These are phyloP conservation scores for Thinocorus orbignyianus DNA, from an alignment of 2,113 vertebrate genomes.

Conservation along the genomic window DNA sequence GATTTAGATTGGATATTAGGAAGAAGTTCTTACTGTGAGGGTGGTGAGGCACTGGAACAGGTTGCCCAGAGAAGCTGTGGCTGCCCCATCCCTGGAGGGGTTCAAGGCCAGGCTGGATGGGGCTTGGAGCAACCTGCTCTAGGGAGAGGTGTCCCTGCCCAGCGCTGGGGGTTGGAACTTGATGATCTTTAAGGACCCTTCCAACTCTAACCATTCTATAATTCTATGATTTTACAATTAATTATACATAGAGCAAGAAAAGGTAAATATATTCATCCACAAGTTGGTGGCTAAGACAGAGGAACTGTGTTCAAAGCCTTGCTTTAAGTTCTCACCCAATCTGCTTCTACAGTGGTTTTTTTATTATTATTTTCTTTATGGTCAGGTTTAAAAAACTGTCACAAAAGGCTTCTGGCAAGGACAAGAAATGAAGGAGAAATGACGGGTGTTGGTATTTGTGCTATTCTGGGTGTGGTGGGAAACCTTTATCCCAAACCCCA, in stretches of 20 bases:
- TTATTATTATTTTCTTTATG: background rate
- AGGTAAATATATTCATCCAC: background rate
- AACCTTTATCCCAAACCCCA: background rate
- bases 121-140: too few species aligned
- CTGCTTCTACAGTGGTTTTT: background rate
- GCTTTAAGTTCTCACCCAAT: background rate
- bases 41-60: too few species aligned
- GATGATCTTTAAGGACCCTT: too few species aligned
- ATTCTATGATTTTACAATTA: background rate
- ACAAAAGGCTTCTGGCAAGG: background rate
- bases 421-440: background rate
- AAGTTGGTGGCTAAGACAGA: background rate
- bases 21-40: too few species aligned
- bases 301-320: background rate
- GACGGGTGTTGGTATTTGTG: background rate
- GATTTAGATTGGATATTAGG: too few species aligned
- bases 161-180: too few species aligned
- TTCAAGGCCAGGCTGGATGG: too few species aligned
- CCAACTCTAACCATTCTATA: too few species aligned
- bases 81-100: too few species aligned
- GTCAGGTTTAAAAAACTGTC: background rate
- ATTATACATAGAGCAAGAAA: background rate
- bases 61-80: too few species aligned
- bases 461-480: background rate
- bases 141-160: too few species aligned